Evolutionary conservation across 2,113 vertebrate genomes (phyloP), one percentile per base, ranked within the genome.

Genomic region (Malurus melanocephalus): DNA sequence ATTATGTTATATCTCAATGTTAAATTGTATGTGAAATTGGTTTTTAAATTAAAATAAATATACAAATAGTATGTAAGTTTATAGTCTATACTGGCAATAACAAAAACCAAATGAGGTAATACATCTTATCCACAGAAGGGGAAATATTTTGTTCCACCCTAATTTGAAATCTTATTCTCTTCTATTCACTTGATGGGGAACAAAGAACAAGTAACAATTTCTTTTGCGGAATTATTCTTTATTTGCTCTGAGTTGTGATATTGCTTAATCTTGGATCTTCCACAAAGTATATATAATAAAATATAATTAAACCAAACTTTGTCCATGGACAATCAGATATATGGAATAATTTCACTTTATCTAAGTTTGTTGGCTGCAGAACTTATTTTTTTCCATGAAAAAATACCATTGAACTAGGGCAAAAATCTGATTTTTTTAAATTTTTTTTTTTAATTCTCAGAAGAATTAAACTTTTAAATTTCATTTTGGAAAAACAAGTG

Each of bases 11-110:
- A 57, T 38, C 15, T 56, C 32, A 69, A 13, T 55, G 48, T 0
- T 75, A 90, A 92, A 79, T 76, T 83, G 24, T 43, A 80, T 80
- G 32, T 93, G 52, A 90, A 88, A 73, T 67, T 69, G 22, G 1
- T 68, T 93, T 94, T 88, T 69, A 79, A 81, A 88, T 82, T 20
- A 76, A 55, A 75, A 87, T 40, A 81, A 51, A 69, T 69, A 51
- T 23, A 49, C 10, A 83, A 87, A 59, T 1, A 30, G 4, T 65
- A 77, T 4, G 1, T 42, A 87, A 42, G 13, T 73, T 79, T 73
- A 61, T 79, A 48, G 2, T 13, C 8, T 87, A 59, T 33, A 33
- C 7, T 33, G 17, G 7, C 2, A 6, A 48, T 78, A 79, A 40
- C 23, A 85, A 61, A 87, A 87, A 26, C 12, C 11, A 64, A 93